phyloP scores from a whole-genome alignment of 2,113 vertebrate genomes.

The Turnix velox region DNA sequence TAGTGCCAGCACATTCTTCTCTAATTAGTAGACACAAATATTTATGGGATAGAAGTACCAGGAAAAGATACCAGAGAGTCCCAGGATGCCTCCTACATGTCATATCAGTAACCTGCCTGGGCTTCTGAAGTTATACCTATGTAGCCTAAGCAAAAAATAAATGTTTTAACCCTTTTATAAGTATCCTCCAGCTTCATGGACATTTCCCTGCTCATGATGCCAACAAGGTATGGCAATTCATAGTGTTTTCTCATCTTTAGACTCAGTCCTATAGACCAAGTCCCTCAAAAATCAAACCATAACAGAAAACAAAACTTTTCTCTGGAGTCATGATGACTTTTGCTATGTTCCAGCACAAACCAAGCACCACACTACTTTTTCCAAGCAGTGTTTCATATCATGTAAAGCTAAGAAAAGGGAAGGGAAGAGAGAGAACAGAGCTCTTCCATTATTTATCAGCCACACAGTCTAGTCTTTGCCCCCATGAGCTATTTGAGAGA shows the following conservation, averaged over 20 bases:
- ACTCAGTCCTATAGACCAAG: neutral
- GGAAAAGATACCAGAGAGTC: neutral
- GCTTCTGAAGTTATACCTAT: neutral
- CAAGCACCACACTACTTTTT: neutral
- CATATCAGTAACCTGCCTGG: neutral
- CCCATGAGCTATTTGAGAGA: neutral
- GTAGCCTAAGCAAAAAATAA: neutral
- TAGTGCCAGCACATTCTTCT: neutral
- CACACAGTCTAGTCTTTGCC: neutral
- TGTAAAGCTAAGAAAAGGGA: slow-evolving; percentile 1
- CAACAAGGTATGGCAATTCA: neutral
- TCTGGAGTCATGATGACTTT: neutral
- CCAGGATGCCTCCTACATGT: neutral
- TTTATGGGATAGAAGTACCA: neutral
- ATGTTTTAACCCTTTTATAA: accelerated
- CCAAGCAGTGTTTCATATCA: neutral
- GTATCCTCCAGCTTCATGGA: neutral
- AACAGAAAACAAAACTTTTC: neutral
- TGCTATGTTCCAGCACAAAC: neutral
- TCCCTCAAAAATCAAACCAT: neutral
- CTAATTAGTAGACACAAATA: neutral
- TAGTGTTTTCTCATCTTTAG: neutral
- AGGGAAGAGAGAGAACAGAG: neutral
- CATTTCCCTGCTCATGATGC: neutral
- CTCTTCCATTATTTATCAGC: slow-evolving; percentile 43